Evolutionary conservation across 23 tunicate genomes (phyloP), one percentile per base, ranked within the genome.

Genomic region (Halocynthia roretzi): DNA sequence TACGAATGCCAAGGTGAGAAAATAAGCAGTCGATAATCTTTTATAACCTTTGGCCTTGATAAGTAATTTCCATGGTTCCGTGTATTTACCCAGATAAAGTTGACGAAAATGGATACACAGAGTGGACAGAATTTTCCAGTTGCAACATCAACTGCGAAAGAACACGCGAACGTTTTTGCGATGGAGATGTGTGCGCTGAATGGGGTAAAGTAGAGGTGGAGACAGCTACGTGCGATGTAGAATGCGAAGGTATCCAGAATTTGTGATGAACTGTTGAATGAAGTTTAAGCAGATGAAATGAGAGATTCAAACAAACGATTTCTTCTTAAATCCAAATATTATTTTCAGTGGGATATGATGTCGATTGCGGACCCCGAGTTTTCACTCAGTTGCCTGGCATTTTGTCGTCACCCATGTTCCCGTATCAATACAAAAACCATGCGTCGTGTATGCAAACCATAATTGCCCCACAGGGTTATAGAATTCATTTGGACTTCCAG

Each of bases 371-470:
- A 11, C 61, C 71, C 0, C 17, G 54, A 76, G 62, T 70, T 8
- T 22, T 80, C 8, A 66, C 82, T 7, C 80, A 71, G 48, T n/a
- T n/a, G n/a, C n/a, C n/a, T n/a, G n/a, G n/a, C 7, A 51, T 10
- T 71, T 53, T 61, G 90, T 71, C 83, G 19, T 90, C 97, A 52
- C 85, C 97, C 50, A 56, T 90, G 72, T 90, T 56, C 56, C 97
- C 97, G 6, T 90, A 86, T 58, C 57, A 76, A 12, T 90, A 90
- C 83, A 90, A 90, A 85, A 56, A 72, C 15, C 70, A 71, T 50
- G 86, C 78, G 0, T 90, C 81, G 21, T 90, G 97, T 70, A 8
- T 67, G 22, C 97, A 84, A 63, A 90, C 90, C 31, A 85, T 90
- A 12, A 64, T 69, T 17, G 89, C 76, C 8, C 81, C 86, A 51